Conservation (phyloP, 2,888 invertebrate genomes). For the Lagria hirta region DNA sequence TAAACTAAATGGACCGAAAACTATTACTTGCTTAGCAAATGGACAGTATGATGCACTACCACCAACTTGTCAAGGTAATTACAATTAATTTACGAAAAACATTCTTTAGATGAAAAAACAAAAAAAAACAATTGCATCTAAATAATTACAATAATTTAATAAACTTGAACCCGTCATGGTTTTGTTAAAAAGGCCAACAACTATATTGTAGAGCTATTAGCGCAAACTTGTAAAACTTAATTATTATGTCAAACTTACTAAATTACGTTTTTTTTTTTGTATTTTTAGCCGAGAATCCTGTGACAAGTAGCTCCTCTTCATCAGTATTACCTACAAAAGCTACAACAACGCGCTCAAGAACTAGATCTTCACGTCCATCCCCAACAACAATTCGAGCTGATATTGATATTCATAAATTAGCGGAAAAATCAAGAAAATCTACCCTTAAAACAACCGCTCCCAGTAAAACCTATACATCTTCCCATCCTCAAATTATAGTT, state of each 20-base stretch:
- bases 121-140: neutral
- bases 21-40: conserved; percentile 69
- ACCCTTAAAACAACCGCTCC: conserved; percentile 37
- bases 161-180: no score
- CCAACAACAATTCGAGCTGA: conserved; percentile 51
- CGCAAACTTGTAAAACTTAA: no score
- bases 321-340: neutral
- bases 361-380: conserved; percentile 49
- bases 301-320: neutral
- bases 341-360: conserved; percentile 45
- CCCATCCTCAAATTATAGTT: conserved; percentile 51
- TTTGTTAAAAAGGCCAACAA: no score
- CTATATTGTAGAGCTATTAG: no score
- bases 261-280: no score
- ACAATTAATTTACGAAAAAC: no score
- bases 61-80: conserved; percentile 71
- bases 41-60: conserved; percentile 79
- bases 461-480: conserved; percentile 15
- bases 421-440: conserved; percentile 36
- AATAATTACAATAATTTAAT: no score
- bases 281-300: neutral
- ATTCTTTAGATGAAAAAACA: no score
- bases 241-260: no score
- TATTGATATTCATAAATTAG: conserved; percentile 47
- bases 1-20: conserved; percentile 66